A percentile compares a stretch with the other conserved stretches of the same genome.
Evolutionary conservation across 1,140 invertebrate species (phyloP).

Genomic region (Calosoma granatense): DNA sequence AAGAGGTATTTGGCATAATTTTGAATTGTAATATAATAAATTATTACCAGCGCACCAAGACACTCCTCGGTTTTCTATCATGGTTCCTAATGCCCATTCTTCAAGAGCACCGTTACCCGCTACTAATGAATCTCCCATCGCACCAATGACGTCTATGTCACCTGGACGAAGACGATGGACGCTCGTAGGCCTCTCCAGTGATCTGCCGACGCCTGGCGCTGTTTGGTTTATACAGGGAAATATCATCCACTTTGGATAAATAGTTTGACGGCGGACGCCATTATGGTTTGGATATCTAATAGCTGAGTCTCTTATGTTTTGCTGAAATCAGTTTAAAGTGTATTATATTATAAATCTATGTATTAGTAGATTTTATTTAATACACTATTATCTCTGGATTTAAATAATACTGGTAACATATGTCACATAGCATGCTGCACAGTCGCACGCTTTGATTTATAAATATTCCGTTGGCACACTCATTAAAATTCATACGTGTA

Average conservation of each 20-base stretch:
- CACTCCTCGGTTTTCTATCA: slow-evolving; percentile 65
- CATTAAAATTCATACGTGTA: background rate
- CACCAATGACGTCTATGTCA: slow-evolving; percentile 68
- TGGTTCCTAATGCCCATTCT: slow-evolving; percentile 57
- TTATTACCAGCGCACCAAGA: slow-evolving; percentile 67
- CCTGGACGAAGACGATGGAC: slow-evolving; percentile 58
- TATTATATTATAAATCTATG: background rate
- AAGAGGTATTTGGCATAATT: too few relatives aligned
- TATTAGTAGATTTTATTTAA: too few relatives aligned
- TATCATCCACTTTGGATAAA: slow-evolving; percentile 22
- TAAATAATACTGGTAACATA: too few relatives aligned
- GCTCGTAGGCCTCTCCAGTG: slow-evolving; percentile 22
- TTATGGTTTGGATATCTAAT: slow-evolving; percentile 23
- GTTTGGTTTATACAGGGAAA: slow-evolving; percentile 31
- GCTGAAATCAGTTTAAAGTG: background rate
- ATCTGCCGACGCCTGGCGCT: slow-evolving; percentile 18
- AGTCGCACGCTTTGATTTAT: background rate
- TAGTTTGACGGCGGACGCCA: slow-evolving; percentile 20
- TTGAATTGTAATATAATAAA: too few relatives aligned
- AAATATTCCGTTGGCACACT: background rate
- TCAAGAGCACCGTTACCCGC: slow-evolving; percentile 68
- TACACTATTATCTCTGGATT: too few relatives aligned
- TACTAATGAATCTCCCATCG: slow-evolving; percentile 68
- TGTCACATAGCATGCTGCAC: background rate
- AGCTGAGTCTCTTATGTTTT: background rate